Evolutionary conservation across 2,113 vertebrate species (phyloP), one percentile per base, ranked within the genome.

Genomic region (Noctilio leporinus): DNA sequence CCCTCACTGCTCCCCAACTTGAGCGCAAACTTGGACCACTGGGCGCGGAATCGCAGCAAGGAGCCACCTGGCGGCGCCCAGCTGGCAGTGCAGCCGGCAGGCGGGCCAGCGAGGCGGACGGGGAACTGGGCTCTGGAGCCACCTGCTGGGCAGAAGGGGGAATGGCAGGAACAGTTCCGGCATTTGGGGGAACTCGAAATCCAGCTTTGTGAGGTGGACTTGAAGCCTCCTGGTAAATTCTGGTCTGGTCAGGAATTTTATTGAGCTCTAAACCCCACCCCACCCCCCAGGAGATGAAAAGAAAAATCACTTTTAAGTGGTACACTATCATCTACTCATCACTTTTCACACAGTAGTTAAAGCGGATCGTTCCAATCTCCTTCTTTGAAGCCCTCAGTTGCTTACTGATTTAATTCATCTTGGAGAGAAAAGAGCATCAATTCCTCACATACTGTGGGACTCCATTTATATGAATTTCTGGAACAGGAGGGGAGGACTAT

Each of bases 71-170:
- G 87, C 11, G 30, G 59, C 51, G 43, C 9, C 22, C 0, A 19
- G n/a, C 95, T 16, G 70, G 0, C 38, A 0, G 0, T 11, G n/a
- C 72, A 2, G 1, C 53, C 0, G 0, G 4, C 20, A 11, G 1
- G 6, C 20, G 17, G 14, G 20, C 69, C 4, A 4, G 5, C 2
- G 4, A n/a, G 26, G 19, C 43, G 9, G 11, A 51, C 24, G 35
- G 11, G 91, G 30, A 30, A 0, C 35, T 8, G 81, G 89, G n/a
- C 92, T 97, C 78, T 86, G 95, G 86, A 2, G 96, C 89, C 96
- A 94, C 35, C 96, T 96, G 94, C 94, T 77, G 96, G 8, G 22
- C 0, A 16, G 9, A 87, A 26, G 5, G 0, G 14, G 45, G 69
- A 80, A 89, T 14, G 16, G 51, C 86, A 72, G 35, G 2, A 47